Evolutionary conservation across 2,888 invertebrate species (phyloP).

Genomic region (Lathronympha strigana): DNA sequence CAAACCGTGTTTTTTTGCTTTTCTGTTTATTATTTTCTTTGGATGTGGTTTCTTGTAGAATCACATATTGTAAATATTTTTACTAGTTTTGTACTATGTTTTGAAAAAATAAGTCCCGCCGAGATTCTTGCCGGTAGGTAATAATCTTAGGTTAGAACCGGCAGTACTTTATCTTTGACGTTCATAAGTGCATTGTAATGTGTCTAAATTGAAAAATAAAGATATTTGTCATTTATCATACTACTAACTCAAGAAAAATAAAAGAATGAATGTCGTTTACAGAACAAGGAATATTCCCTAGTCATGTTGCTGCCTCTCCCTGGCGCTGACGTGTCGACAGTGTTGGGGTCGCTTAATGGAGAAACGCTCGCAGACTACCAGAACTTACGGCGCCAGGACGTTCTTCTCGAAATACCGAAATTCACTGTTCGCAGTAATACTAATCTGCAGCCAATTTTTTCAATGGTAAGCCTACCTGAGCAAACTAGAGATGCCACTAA

Average conservation of each 20-base stretch:
- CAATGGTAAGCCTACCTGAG: conserved; percentile 57
- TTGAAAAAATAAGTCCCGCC: too few relatives aligned
- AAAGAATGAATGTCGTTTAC: conserved; percentile 46
- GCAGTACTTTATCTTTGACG: too few relatives aligned
- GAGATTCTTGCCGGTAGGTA: too few relatives aligned
- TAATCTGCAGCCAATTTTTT: conserved; percentile 63
- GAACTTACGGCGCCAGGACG: conserved; percentile 56
- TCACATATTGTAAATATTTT: too few relatives aligned
- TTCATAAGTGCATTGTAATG: too few relatives aligned
- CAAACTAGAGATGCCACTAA: not conserved
- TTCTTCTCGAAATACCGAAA: conserved; percentile 70
- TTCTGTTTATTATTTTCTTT: too few relatives aligned
- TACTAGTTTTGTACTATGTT: too few relatives aligned
- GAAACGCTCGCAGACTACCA: conserved; percentile 62
- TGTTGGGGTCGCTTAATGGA: conserved; percentile 59
- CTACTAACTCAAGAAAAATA: not conserved
- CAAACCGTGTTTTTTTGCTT: too few relatives aligned
- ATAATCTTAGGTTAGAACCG: too few relatives aligned
- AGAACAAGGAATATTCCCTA: conserved; percentile 77
- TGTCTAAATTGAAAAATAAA: too few relatives aligned
- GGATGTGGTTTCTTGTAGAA: too few relatives aligned
- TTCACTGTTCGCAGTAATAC: conserved; percentile 73
- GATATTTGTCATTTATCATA: too few relatives aligned
- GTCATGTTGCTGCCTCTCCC: conserved; percentile 74
- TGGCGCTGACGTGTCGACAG: conserved; percentile 54